Percentiles rank a stretch among this genome's conserved stretches.
Conservation (phyloP, 2,113 vertebrate genomes). For the Elachura formosa region DNA sequence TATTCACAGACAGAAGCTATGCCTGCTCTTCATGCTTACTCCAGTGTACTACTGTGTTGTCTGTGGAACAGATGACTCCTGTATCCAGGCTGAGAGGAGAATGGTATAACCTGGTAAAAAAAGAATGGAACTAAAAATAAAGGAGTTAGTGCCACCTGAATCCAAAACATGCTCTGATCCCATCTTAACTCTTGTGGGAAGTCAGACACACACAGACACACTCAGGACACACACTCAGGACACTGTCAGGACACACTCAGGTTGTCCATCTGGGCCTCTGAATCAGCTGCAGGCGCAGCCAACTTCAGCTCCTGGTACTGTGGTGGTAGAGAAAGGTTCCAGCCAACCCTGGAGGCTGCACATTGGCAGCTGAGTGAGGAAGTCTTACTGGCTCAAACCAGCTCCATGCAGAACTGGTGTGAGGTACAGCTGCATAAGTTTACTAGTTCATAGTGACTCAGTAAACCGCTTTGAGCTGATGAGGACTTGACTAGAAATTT, state of each 20-base stretch:
- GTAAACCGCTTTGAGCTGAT: background rate
- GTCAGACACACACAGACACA: rapidly evolving
- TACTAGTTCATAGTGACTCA: background rate
- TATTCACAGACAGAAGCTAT: background rate
- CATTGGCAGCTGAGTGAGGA: rapidly evolving
- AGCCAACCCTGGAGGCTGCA: background rate
- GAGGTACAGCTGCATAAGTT: background rate
- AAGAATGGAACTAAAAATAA: background rate
- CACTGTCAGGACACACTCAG: background rate
- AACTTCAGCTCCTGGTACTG: rapidly evolving
- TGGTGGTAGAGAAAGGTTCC: too few species aligned
- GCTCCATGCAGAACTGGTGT: background rate
- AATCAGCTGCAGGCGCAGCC: background rate
- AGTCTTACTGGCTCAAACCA: background rate
- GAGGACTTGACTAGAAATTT: background rate
- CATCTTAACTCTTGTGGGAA: background rate
- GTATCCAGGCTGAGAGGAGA: background rate
- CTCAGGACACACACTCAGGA: too few species aligned
- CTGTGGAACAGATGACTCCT: background rate
- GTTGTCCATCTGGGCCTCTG: background rate
- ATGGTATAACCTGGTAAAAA: background rate
- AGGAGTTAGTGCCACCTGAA: background rate
- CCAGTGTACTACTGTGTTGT: background rate
- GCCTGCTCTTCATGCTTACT: background rate
- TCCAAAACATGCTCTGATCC: background rate